phyloP scores from a whole-genome alignment of 2,888 invertebrate genomes.

The Chalcosyrphus nemorum region DNA sequence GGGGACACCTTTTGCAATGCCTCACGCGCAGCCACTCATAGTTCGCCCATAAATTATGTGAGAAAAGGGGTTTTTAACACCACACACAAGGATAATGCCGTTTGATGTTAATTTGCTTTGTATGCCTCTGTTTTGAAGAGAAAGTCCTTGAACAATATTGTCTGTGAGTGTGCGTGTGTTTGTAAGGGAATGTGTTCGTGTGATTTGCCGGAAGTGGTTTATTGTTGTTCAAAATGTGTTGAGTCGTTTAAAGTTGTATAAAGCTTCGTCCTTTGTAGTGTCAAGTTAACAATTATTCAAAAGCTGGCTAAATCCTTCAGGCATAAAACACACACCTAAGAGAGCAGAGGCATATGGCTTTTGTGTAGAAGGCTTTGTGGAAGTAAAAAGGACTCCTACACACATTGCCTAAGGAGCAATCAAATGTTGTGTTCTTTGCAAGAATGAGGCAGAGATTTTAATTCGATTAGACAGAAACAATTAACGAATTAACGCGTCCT shows the following conservation, averaged over 20 bases:
- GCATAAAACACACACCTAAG: constrained; percentile 76
- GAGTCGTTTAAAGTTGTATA: constrained; percentile 47
- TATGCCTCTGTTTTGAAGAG: constrained; percentile 24
- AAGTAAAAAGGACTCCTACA: constrained; percentile 18
- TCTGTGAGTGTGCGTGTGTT: neutral
- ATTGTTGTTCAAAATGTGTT: constrained; percentile 12
- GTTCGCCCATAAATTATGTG: constrained; percentile 17
- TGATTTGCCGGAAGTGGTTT: constrained; percentile 22
- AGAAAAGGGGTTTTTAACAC: constrained; percentile 52
- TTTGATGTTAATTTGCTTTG: constrained; percentile 56
- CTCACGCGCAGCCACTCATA: neutral
- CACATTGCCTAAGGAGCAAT: constrained; percentile 64
- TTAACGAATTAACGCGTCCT: constrained; percentile 82
- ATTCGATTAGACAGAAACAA: constrained; percentile 82
- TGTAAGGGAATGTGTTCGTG: neutral
- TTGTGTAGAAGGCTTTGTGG: constrained; percentile 24
- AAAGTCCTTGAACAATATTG: constrained; percentile 31
- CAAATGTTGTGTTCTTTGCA: constrained; percentile 32
- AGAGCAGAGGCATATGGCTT: constrained; percentile 53
- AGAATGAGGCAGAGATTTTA: constrained; percentile 78
- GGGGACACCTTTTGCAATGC: neutral
- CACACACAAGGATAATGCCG: constrained; percentile 51
- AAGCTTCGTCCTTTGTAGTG: constrained; percentile 77
- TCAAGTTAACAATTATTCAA: constrained; percentile 77
- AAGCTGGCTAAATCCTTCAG: constrained; percentile 71